Evolutionary conservation across 2,797 vertebrate genomes (phyloP).

Genomic region (Hyperoplus lanceolatus): DNA sequence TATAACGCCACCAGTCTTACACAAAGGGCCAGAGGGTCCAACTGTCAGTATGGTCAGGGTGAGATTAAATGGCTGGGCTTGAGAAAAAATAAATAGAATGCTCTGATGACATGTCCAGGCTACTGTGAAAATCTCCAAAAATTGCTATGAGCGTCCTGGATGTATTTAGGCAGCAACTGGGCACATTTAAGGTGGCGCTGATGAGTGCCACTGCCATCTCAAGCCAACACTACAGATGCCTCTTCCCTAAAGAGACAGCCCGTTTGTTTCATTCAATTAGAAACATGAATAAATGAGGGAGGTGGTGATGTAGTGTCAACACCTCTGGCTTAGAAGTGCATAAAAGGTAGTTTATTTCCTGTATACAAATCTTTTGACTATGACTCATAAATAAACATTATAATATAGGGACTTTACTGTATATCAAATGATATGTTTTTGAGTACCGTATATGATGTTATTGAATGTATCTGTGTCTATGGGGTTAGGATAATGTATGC

Average conservation of each 20-base stretch:
- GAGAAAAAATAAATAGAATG: constrained; percentile 52
- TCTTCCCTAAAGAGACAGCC: constrained; percentile 44
- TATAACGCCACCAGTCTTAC: constrained; percentile 45
- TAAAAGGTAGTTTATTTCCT: constrained; percentile 15
- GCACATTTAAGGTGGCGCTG: constrained; percentile 49
- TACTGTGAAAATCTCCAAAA: constrained; percentile 65
- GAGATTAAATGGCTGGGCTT: constrained; percentile 64
- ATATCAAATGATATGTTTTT: constrained; percentile 10
- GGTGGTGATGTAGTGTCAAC: constrained; percentile 15
- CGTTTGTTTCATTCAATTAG: constrained; percentile 49
- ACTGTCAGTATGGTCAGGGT: constrained; percentile 42
- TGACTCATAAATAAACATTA: constrained; percentile 20
- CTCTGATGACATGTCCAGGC: constrained; percentile 53
- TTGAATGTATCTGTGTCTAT: constrained; percentile 17
- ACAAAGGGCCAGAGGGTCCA: constrained; percentile 45
- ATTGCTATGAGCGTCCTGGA: constrained; percentile 52
- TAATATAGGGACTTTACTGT: not conserved
- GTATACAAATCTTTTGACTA: constrained; percentile 26
- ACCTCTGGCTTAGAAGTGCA: not conserved
- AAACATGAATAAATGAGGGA: constrained; percentile 32
- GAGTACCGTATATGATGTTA: constrained; percentile 5
- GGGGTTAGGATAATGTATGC: constrained; percentile 1
- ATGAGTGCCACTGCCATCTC: constrained; percentile 34
- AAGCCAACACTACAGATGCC: constrained; percentile 40
- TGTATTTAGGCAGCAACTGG: constrained; percentile 55